Conservation (phyloP, 1,140 invertebrate species). For the Lasioglossum baleicum region DNA sequence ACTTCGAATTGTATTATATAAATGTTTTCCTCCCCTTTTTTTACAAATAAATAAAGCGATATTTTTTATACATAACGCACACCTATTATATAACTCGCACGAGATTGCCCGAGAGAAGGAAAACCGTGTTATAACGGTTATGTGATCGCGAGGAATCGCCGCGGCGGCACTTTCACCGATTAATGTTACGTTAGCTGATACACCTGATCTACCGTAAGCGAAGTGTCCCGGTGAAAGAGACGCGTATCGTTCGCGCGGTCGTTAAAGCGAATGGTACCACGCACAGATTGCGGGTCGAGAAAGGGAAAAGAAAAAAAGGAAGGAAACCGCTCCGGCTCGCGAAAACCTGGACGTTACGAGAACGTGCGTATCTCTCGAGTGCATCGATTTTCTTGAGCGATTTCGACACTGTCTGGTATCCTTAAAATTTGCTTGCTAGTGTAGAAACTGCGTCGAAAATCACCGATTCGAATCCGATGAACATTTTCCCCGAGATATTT, state of each 20-base stretch:
- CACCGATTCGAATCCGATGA: too few species aligned
- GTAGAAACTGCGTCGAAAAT: too few species aligned
- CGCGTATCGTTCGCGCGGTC: constrained; percentile 21
- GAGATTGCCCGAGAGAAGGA: background rate
- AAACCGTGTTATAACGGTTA: constrained; percentile 35
- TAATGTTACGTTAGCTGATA: constrained; percentile 46
- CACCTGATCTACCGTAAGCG: constrained; percentile 42
- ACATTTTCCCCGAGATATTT: background rate
- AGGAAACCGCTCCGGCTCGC: background rate
- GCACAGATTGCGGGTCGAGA: background rate
- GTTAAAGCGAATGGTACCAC: constrained; percentile 33
- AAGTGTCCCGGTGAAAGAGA: constrained; percentile 34
- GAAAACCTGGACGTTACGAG: background rate
- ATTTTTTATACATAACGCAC: constrained; percentile 56
- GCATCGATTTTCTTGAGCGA: background rate
- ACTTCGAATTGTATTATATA: constrained; percentile 55
- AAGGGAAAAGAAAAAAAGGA: constrained; percentile 23
- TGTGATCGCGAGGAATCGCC: constrained; percentile 54
- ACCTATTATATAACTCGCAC: constrained; percentile 37
- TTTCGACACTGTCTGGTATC: background rate
- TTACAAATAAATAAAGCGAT: constrained; percentile 59
- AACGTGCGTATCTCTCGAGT: background rate
- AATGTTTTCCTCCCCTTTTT: constrained; percentile 29
- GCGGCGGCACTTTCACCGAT: constrained; percentile 56
- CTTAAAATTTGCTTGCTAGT: too few species aligned